Conservation (phyloP, 2,888 invertebrate species). For the Zele albiditarsus region DNA sequence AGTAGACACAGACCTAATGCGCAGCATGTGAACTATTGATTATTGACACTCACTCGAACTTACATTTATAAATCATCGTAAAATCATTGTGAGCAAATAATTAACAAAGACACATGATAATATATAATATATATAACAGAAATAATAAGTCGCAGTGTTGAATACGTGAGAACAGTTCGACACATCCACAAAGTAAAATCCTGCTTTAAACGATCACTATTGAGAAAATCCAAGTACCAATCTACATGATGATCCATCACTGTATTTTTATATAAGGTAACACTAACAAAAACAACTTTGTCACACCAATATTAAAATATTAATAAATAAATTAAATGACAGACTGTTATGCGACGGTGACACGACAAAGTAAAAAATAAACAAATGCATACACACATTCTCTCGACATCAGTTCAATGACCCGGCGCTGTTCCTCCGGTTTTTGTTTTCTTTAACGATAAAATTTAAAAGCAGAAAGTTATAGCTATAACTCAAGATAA, state of each 20-base stretch:
- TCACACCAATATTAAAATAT: too few relatives aligned
- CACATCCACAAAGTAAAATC: conserved; percentile 55
- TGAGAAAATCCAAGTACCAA: conserved; percentile 43
- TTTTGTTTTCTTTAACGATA: too few relatives aligned
- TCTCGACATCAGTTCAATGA: not conserved
- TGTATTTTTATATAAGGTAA: conserved; percentile 22
- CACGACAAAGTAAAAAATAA: conserved; percentile 45
- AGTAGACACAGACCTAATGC: not conserved
- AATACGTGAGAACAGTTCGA: conserved; percentile 56
- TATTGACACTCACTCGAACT: not conserved
- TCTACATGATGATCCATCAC: conserved; percentile 35
- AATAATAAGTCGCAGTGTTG: conserved; percentile 57
- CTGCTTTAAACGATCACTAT: conserved; percentile 48
- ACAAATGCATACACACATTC: conserved; percentile 44
- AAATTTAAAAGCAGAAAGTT: too few relatives aligned
- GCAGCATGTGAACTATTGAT: not conserved
- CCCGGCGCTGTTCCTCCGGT: not conserved
- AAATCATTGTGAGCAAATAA: conserved; percentile 54
- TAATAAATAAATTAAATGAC: too few relatives aligned
- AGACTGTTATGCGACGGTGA: too few relatives aligned
- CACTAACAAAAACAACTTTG: too few relatives aligned
- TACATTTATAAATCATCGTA: not conserved
- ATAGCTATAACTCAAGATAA: too few relatives aligned
- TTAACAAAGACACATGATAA: conserved; percentile 60
- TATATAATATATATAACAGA: conserved; percentile 62